Evolutionary conservation across 2,888 invertebrate species (phyloP), one percentile per base, ranked within the genome.

Genomic region (Zeuzera pyrina): DNA sequence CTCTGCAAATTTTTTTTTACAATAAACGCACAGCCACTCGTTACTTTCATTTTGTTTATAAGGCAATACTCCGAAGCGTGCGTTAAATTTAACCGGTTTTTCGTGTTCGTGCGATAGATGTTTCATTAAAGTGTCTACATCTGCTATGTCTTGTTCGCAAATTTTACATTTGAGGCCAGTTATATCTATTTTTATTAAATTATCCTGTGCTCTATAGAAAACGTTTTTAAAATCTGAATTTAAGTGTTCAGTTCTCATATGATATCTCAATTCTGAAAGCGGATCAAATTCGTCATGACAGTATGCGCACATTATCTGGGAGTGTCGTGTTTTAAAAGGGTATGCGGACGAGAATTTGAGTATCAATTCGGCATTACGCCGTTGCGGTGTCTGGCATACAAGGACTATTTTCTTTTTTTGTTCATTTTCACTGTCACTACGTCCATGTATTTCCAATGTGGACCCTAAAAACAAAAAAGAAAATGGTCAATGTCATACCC

Each of bases 391-490:
- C 61, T 76, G 76, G 64, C 66, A 70, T 40, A 78, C 68, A 56
- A 78, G 72, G 44, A 78, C 57, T 43, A 81, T 70, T 76, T 73
- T 79, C 72, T 69, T 69, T 71, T 67, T 71, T 52, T 54, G 49
- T 47, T 68, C 68, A 55, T 45, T 62, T 46, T 66, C 67, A 59
- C 47, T 62, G 47, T 69, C 61, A 60, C 48, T 69, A 71, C 65
- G 68, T 49, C 73, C 65, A 48, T 63, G 66, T 52, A 74, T 68
- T 69, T 71, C 73, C 77, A 74, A 70, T 60, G 64, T 67, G 61
- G 63, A 53, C 57, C 81, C 81, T 81, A 81, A 74, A 81, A 81
- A 77, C 66, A 77, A 71, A 77, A 72, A 77, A 76, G 63, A 71
- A 67, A 59, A 57, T 62, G 62, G 76, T 78, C 73, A 78, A 63